Conservation (phyloP, 2,113 vertebrate species). For the Heterotis niloticus region DNA sequence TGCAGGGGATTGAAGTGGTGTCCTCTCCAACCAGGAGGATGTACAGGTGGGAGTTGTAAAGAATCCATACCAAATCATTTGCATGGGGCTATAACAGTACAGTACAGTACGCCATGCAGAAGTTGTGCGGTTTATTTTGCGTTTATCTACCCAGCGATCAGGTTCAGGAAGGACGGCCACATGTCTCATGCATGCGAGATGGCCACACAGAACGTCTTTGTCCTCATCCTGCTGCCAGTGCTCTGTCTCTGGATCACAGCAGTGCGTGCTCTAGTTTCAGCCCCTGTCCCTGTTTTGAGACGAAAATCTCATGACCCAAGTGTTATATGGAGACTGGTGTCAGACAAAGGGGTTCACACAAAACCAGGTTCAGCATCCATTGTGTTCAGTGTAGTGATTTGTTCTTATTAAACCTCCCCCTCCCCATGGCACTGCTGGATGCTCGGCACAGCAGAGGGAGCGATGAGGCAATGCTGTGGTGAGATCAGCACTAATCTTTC, state of each 20-base stretch:
- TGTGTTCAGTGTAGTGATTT: neutral
- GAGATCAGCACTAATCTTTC: conserved; percentile 5
- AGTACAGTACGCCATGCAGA: neutral
- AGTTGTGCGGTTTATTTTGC: too few relatives aligned
- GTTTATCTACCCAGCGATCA: too few relatives aligned
- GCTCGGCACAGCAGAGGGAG: neutral
- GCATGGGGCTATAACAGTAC: neutral
- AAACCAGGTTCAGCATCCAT: neutral
- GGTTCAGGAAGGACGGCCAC: neutral
- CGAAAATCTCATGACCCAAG: neutral
- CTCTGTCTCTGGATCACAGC: neutral
- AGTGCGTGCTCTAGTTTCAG: neutral
- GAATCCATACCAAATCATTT: conserved; percentile 6
- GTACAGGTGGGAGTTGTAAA: neutral
- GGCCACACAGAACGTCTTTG: neutral
- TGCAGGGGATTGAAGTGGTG: neutral
- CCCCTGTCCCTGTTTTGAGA: neutral
- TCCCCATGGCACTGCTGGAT: too few relatives aligned
- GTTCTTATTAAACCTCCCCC: neutral
- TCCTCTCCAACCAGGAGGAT: neutral
- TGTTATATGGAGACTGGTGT: neutral
- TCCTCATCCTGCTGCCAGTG: neutral
- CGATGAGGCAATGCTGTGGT: conserved; percentile 10
- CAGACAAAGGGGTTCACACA: neutral
- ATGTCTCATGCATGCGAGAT: neutral